Conservation (phyloP, 2,888 invertebrate genomes). For the Plagiodera versicolora region DNA sequence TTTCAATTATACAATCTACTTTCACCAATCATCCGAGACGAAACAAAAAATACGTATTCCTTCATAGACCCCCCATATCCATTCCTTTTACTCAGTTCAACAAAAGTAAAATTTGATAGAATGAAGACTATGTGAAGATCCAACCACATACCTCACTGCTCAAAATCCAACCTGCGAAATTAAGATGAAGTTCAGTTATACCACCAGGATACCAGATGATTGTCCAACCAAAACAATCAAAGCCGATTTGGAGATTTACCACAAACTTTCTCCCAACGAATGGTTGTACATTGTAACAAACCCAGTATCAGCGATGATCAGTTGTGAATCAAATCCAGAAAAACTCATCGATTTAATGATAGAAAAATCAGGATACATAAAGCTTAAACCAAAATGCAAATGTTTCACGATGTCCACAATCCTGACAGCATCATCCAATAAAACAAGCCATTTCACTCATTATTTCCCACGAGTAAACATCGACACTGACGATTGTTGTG, state of each 20-base stretch:
- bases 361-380: not conserved
- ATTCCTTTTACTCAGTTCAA: too few relatives aligned
- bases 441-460: not conserved
- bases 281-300: slow-evolving; percentile 12
- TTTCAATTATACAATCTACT: too few relatives aligned
- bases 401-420: not conserved
- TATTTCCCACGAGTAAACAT: not conserved
- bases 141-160: not conserved
- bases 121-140: too few relatives aligned
- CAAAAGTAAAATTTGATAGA: too few relatives aligned
- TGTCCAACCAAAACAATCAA: slow-evolving; percentile 17
- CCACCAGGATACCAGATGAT: too few relatives aligned
- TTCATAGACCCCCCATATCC: too few relatives aligned
- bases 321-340: not conserved
- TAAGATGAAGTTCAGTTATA: slow-evolving; percentile 4
- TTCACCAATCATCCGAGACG: too few relatives aligned
- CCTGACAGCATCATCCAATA: too few relatives aligned
- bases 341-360: not conserved
- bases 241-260: slow-evolving; percentile 19
- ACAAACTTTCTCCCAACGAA: slow-evolving; percentile 8
- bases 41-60: too few relatives aligned
- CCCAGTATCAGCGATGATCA: not conserved
- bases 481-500: not conserved
- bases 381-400: slow-evolving; percentile 1
- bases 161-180: not conserved